Evolutionary conservation across 2,888 invertebrate species (phyloP).

Genomic region (Lasius fuliginosus): DNA sequence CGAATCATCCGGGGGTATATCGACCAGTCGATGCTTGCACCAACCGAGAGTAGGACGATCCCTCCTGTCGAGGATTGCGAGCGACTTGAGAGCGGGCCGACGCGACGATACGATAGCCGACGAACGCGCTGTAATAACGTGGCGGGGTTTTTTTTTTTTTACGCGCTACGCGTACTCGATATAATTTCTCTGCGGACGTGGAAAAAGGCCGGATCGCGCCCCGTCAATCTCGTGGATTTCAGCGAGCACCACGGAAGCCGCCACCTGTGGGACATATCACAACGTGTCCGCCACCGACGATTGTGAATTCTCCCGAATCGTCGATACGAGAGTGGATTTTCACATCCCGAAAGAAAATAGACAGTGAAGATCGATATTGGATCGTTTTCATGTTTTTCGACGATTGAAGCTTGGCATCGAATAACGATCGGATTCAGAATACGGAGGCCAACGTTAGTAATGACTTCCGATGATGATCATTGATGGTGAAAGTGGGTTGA

Average conservation of each 20-base stretch:
- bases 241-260: constrained; percentile 58
- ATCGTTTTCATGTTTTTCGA: too few species aligned
- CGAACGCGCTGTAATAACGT: constrained; percentile 18
- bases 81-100: constrained; percentile 56
- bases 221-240: neutral
- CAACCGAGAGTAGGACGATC: constrained; percentile 69
- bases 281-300: constrained; percentile 62
- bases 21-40: constrained; percentile 77
- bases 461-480: constrained; percentile 24
- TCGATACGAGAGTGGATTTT: constrained; percentile 12
- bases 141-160: neutral
- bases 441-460: neutral
- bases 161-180: constrained; percentile 2
- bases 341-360: neutral
- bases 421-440: constrained; percentile 28
- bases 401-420: neutral
- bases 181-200: neutral
- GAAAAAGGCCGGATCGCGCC: neutral
- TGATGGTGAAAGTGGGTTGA: constrained; percentile 38
- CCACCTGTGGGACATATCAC: constrained; percentile 75
- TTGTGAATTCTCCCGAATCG: constrained; percentile 56
- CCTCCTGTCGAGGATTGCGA: constrained; percentile 65
- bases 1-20: constrained; percentile 79
- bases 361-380: constrained; percentile 4
- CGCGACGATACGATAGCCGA: constrained; percentile 29